A percentile compares a stretch with the other conserved stretches of the same genome.
Evolutionary conservation across 2,888 invertebrate species (phyloP).

Genomic region (Tricholauxania praeusta): DNA sequence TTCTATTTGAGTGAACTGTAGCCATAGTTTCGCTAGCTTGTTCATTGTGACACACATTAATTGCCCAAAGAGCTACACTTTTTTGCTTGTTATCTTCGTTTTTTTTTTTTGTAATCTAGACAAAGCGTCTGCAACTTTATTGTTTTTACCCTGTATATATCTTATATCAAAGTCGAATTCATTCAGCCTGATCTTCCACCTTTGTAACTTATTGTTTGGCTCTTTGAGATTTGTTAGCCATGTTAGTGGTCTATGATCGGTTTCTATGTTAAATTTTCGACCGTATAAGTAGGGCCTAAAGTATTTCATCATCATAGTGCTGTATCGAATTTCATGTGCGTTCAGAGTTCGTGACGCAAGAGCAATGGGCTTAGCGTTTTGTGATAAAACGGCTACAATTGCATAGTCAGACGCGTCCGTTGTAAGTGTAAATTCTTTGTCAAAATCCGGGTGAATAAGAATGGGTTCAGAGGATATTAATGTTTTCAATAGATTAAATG

Average conservation of each 20-base stretch:
- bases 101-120: no score
- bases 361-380: constrained; percentile 35
- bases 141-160: constrained; percentile 47
- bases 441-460: constrained; percentile 40
- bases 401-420: constrained; percentile 42
- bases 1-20: no score
- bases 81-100: no score
- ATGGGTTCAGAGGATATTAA: constrained; percentile 30
- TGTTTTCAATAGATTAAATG: constrained; percentile 33
- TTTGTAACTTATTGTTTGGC: constrained; percentile 36
- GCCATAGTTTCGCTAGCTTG: no score
- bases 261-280: constrained; percentile 36
- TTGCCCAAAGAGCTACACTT: no score
- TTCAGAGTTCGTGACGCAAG: constrained; percentile 40
- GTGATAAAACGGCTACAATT: constrained; percentile 42
- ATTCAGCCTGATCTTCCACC: constrained; percentile 39
- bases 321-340: constrained; percentile 38
- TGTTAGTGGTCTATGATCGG: constrained; percentile 36
- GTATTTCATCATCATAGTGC: constrained; percentile 43
- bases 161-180: constrained; percentile 38
- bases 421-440: constrained; percentile 42
- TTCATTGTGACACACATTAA: no score
- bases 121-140: constrained; percentile 40
- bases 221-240: constrained; percentile 41
- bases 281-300: constrained; percentile 42